phyloP scores from a whole-genome alignment of 2,113 vertebrate species.

The Toxotes chatareus region DNA sequence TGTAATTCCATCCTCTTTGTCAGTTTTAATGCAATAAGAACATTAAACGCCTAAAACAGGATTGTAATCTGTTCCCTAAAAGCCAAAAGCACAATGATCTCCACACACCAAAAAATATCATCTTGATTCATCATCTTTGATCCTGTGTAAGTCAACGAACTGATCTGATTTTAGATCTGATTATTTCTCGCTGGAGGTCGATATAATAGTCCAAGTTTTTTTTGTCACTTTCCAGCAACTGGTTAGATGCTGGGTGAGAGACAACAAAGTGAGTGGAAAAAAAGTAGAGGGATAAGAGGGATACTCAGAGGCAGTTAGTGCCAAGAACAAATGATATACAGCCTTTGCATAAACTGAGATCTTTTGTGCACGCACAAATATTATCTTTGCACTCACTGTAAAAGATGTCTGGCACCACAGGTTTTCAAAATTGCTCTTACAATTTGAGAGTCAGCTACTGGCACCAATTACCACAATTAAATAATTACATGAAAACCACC shows the following conservation, averaged over 20 bases:
- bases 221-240: conserved; percentile 39
- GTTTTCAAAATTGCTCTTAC: conserved; percentile 5
- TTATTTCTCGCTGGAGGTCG: conserved; percentile 1
- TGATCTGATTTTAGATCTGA: neutral
- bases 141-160: neutral
- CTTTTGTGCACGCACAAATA: conserved; percentile 40
- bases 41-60: neutral
- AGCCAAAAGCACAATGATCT: neutral
- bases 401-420: neutral
- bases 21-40: neutral
- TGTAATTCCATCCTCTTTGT: neutral
- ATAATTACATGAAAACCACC: neutral
- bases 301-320: neutral
- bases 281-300: neutral
- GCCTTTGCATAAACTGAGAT: conserved; percentile 33
- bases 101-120: neutral
- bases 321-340: conserved; percentile 25
- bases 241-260: conserved; percentile 38
- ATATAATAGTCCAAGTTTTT: neutral
- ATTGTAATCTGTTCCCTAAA: neutral
- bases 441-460: neutral
- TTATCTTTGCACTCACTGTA: conserved; percentile 30
- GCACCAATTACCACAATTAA: neutral
- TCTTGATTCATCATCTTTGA: neutral
- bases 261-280: conserved; percentile 1